Evolutionary conservation across 1,140 invertebrate species (phyloP).

Genomic region (Papilio polyxenes): DNA sequence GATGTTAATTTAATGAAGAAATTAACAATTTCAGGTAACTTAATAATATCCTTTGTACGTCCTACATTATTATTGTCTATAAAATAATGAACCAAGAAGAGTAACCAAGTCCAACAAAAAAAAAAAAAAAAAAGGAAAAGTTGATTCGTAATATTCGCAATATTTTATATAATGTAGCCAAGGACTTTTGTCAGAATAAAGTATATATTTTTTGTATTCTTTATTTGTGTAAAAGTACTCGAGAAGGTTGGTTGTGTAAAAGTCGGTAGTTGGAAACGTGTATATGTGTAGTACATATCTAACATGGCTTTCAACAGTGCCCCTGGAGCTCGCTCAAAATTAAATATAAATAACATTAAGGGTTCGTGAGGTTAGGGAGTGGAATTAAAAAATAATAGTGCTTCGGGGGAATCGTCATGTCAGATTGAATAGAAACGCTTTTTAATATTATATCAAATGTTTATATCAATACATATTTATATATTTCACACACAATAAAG

Average conservation of each 20-base stretch:
- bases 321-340: conserved; percentile 50
- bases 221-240: not conserved
- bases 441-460: not conserved
- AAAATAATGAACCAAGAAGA: not conserved
- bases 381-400: conserved; percentile 71
- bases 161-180: not conserved
- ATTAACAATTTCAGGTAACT: too few relatives aligned
- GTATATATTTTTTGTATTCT: not conserved
- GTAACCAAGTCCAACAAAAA: not conserved
- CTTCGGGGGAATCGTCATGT: conserved; percentile 33
- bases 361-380: conserved; percentile 57
- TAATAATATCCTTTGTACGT: not conserved
- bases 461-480: not conserved
- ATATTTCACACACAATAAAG: not conserved
- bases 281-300: conserved; percentile 30
- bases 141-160: not conserved
- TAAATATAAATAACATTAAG: conserved; percentile 68
- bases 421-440: conserved; percentile 1
- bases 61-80: not conserved
- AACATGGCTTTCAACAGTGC: conserved; percentile 40
- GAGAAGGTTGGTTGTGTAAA: conserved; percentile 13
- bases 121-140: not conserved
- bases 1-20: too few relatives aligned
- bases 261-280: not conserved
- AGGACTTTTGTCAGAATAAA: not conserved